Evolutionary conservation across 1,140 invertebrate genomes (phyloP), one percentile per base, ranked within the genome.

Genomic region (Cyphomyrmex costatus): DNA sequence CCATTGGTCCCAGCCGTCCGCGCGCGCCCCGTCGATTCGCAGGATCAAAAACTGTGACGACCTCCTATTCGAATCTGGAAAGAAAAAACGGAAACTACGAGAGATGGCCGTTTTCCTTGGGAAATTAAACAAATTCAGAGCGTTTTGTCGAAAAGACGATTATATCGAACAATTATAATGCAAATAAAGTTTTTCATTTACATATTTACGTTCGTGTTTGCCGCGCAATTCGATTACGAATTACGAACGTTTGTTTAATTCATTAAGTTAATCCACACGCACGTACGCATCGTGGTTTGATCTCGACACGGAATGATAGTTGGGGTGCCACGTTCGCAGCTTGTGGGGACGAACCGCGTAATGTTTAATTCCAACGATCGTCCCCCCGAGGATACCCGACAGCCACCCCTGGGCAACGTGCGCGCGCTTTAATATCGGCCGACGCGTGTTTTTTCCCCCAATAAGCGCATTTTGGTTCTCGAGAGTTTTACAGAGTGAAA

Each of bases 381-480:
- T 61, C 36, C 68, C 68, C 53, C 33, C 8, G 79, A 58, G 79
- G n/a, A 74, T 74, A 74, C 79, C 89, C 74, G 77, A 86, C 88
- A 91, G 88, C 58, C 83, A 85, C 66, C 79, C 79, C 27, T 73
- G 27, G 36, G 76, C 60, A 51, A 30, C 33, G 63, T 19, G 12
- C 27, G 51, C 77, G 86, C 74, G 71, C 70, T 77, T 73, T 85
- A 74, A 86, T 80, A 88, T 88, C 87, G 90, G 36, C 63, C 63
- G 21, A 66, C 88, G 88, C 88, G 73, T 88, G 66, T 87, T 61
- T 66, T 42, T 33, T n/a, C 27, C 21, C 14, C 21, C 14, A 24
- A 77, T 21, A 14, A 19, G 10, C n/a, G n/a, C 65, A 19, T 33
- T 24, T 42, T 19, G 5, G 14, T 10, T 7, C 10, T 21, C n/a